phyloP scores from a whole-genome alignment of 2,113 vertebrate genomes.

The Odontesthes bonariensis region DNA sequence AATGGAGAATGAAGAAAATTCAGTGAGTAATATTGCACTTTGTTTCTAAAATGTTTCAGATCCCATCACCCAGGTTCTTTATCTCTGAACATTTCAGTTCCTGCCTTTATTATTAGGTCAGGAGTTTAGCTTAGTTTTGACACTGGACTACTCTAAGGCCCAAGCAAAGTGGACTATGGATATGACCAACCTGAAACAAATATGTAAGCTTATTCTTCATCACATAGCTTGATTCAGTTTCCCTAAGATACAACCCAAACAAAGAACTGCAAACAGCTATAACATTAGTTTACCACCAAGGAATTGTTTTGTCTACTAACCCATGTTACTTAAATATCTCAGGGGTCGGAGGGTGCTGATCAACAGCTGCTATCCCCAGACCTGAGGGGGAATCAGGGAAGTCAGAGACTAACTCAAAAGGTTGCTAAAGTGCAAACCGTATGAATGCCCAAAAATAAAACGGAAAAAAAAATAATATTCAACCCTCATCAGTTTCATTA shows the following conservation, averaged over 20 bases:
- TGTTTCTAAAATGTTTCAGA: constrained; percentile 93
- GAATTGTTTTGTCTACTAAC: constrained; percentile 77
- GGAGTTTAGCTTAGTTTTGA: constrained; percentile 89
- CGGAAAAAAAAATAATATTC: constrained; percentile 73
- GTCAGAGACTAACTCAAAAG: constrained; percentile 72
- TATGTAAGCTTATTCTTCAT: constrained; percentile 76
- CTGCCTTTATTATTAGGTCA: constrained; percentile 83
- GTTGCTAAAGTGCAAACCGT: constrained; percentile 73
- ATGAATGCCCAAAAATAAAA: constrained; percentile 89
- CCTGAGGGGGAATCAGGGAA: constrained; percentile 71
- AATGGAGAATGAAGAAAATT: constrained; percentile 91
- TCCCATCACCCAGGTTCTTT: constrained; percentile 78
- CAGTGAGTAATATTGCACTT: constrained; percentile 99
- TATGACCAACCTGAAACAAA: constrained; percentile 84
- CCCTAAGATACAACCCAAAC: constrained; percentile 63
- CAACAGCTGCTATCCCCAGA: constrained; percentile 83
- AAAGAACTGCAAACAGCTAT: constrained; percentile 56
- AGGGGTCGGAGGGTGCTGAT: constrained; percentile 52
- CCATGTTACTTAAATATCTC: constrained; percentile 58
- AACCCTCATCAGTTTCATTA: constrained; percentile 60
- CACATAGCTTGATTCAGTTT: constrained; percentile 61
- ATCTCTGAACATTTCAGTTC: constrained; percentile 82
- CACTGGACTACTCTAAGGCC: constrained; percentile 86
- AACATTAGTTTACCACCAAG: constrained; percentile 42
- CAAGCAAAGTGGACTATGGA: constrained; percentile 80